Base-by-base conservation (phyloP, 1,140 invertebrate species). In the Drosophila willistoni region DNA sequence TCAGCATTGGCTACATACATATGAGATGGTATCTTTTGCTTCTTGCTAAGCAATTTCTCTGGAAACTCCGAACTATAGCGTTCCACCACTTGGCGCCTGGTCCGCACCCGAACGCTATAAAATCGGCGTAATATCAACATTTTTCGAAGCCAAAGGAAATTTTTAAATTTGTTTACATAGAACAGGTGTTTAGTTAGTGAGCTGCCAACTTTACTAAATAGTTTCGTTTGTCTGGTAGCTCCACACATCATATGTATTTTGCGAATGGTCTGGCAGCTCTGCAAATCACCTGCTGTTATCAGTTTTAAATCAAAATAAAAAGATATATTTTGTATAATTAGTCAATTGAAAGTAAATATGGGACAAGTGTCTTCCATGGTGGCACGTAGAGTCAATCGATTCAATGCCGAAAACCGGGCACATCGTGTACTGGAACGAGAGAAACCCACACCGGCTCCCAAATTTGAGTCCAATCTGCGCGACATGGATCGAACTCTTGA, bases 351-450 rank as follows among this genome's bases (percentile, higher is more conserved):
- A 65, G 44, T 41, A 0, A 44, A 60, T 51, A 94, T 95, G 94
- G 94, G 94, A 13, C 93, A 93, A 83, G 80, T 92, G 51, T 82
- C 92, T 68, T 94, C 94, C 0, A 73, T 81, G 41, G 56, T 95
- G 12, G 79, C 77, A 25, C 91, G 93, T 34, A 93, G 94, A 25
- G 63, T 94, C 2, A 93, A 93, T 77, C 93, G 93, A 47, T 96
- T 95, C 76, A 96, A 96, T 91, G 93, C 95, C 7, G 96, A 96
- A 84, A 95, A 94, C 85, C 93, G 96, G 71, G 95, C 95, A 12
- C 94, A 95, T 77, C 94, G 94, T 82, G 82, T 95, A 14, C 94
- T 97, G 73, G 91, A 92, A 39, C 93, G 94, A 89, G 93, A 95
- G 42, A 96, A 96, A 92, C 95, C 94, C 12, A 90, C 78, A 25